Evolutionary conservation across 2,113 vertebrate species (phyloP).

Genomic region (Nothocercus julius): DNA sequence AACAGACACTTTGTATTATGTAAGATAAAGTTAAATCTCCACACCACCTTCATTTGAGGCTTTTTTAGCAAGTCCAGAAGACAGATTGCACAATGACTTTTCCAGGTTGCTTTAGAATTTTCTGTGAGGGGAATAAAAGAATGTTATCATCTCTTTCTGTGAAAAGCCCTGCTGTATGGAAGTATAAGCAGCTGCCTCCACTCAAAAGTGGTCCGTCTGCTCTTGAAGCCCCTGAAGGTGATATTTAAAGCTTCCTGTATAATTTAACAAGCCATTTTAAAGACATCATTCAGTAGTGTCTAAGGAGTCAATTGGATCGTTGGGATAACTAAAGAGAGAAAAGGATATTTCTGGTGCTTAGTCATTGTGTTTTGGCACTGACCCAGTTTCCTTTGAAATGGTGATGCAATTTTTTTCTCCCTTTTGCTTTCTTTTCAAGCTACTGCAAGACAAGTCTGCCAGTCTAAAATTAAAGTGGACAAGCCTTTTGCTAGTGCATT

Average conservation of each 20-base stretch:
- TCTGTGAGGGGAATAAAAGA: background rate
- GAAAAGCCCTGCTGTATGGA: background rate
- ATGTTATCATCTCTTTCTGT: background rate
- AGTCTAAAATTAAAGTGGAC: background rate
- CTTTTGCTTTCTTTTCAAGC: slow-evolving; percentile 55
- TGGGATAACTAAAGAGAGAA: background rate
- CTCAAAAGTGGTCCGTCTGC: background rate
- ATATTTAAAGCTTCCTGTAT: background rate
- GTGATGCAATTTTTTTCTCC: background rate
- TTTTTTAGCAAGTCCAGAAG: background rate
- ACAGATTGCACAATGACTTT: fast-evolving
- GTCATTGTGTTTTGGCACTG: slow-evolving; percentile 19
- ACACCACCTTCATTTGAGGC: background rate
- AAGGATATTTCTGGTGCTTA: slow-evolving; percentile 11
- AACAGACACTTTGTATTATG: background rate
- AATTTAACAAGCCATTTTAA: background rate
- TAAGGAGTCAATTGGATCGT: background rate
- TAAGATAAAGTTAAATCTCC: background rate
- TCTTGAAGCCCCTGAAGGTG: background rate
- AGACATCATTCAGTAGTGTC: background rate
- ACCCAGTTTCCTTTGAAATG: slow-evolving; percentile 21
- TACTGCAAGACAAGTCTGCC: background rate
- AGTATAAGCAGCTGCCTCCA: background rate
- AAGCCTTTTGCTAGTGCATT: background rate
- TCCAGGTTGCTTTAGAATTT: background rate